These are phyloP conservation scores for Altica lythri DNA, from an alignment of 2,888 invertebrate genomes.

Conservation along the genomic window DNA sequence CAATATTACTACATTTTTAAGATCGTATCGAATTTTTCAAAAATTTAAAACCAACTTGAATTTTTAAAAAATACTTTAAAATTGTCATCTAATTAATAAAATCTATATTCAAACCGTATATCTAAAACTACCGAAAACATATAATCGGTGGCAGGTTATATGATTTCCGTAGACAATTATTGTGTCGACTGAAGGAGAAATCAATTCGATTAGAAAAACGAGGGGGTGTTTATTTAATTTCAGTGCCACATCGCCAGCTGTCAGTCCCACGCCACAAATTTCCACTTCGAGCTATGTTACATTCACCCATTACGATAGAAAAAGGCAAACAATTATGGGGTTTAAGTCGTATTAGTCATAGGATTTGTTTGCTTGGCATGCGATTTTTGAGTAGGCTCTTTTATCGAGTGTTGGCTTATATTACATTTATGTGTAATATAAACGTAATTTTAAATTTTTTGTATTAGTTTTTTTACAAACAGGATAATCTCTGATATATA, in stretches of 20 bases:
- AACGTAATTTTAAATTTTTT: no score
- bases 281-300: background rate
- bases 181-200: slow-evolving; percentile 31
- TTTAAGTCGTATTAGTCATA: slow-evolving; percentile 21
- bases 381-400: no score
- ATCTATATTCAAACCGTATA: no score
- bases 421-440: no score
- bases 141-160: slow-evolving; percentile 27
- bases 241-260: slow-evolving; percentile 29
- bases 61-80: no score
- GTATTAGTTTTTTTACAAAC: no score
- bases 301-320: slow-evolving; percentile 10
- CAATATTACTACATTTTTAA: no score
- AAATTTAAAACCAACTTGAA: no score
- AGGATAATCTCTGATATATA: no score
- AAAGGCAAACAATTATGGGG: slow-evolving; percentile 24
- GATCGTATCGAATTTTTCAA: no score
- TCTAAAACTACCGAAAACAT: slow-evolving; percentile 23
- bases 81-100: no score
- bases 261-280: slow-evolving; percentile 25
- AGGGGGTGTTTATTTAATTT: slow-evolving; percentile 38
- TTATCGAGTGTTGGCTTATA: no score
- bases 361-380: slow-evolving; percentile 15
- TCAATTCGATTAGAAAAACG: slow-evolving; percentile 33
- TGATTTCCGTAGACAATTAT: slow-evolving; percentile 36